phyloP scores from a whole-genome alignment of 1,140 invertebrate species.

The Macrosteles quadrilineatus region DNA sequence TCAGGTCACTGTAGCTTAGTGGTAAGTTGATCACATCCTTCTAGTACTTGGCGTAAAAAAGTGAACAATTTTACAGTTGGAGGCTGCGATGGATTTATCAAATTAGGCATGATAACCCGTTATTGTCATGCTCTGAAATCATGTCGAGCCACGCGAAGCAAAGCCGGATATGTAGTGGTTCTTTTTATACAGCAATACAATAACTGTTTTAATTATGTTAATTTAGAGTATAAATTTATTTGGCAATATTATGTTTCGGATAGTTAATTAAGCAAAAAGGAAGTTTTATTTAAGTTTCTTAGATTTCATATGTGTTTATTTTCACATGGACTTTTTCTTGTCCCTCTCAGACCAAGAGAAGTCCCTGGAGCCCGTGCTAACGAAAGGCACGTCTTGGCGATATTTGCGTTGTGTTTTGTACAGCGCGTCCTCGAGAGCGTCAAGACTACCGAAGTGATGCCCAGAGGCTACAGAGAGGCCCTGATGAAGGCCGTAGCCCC shows the following conservation, averaged over 20 bases:
- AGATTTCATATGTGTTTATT: background rate
- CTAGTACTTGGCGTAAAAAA: background rate
- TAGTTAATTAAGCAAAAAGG: no score
- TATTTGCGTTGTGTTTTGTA: background rate
- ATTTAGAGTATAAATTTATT: no score
- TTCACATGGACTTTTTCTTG: conserved; percentile 9
- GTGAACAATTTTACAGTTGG: background rate
- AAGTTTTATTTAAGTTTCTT: no score
- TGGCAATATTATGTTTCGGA: no score
- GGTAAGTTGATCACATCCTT: no score
- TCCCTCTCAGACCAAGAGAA: conserved; percentile 1
- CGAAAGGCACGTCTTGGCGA: conserved; percentile 4
- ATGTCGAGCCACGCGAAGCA: no score
- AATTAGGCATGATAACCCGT: background rate
- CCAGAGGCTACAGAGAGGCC: no score
- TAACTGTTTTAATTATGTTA: no score
- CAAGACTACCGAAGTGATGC: background rate
- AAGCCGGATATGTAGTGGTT: no score
- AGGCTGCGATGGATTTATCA: background rate
- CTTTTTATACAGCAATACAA: no score
- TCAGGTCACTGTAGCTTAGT: no score
- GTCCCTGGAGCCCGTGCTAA: background rate
- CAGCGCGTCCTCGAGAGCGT: background rate
- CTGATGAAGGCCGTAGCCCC: background rate
- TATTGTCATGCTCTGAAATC: background rate